These are phyloP conservation scores for Stenoptilia bipunctidactyla DNA, from an alignment of 2,888 invertebrate species.

Conservation along the genomic window DNA sequence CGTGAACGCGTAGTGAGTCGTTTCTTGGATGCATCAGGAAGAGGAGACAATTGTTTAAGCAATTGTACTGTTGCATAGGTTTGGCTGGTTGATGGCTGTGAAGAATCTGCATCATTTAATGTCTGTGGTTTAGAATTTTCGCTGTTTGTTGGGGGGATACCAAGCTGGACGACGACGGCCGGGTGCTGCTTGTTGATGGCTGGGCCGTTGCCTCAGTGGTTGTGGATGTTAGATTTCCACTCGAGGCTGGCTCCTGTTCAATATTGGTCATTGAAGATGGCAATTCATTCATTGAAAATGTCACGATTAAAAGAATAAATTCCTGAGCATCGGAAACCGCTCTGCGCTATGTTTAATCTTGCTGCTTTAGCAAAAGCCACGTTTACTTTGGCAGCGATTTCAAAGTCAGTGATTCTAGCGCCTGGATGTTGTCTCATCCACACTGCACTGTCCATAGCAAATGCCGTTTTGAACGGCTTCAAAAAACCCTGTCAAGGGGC, in stretches of 20 bases:
- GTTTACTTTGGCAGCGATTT: constrained; percentile 15
- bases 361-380: constrained; percentile 14
- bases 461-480: constrained; percentile 13
- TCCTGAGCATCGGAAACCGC: constrained; percentile 25
- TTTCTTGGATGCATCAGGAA: constrained; percentile 8
- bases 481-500: constrained; percentile 13
- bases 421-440: constrained; percentile 17
- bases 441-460: constrained; percentile 6
- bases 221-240: neutral
- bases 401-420: constrained; percentile 14
- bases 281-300: constrained; percentile 13
- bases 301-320: constrained; percentile 23
- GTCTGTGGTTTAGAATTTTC: too few relatives aligned
- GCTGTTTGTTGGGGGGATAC: too few relatives aligned
- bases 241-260: neutral
- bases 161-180: too few relatives aligned
- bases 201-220: too few relatives aligned
- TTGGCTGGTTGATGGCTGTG: too few relatives aligned
- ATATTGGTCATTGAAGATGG: constrained; percentile 3
- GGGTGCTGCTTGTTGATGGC: too few relatives aligned
- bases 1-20: constrained; percentile 2
- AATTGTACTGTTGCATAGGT: too few relatives aligned
- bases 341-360: constrained; percentile 12
- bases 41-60: neutral
- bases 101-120: too few relatives aligned